A percentile compares a stretch with the other conserved stretches of the same genome.
These are phyloP conservation scores for Carterocephalus palaemon DNA, from an alignment of 2,888 invertebrate species.

Conservation along the genomic window DNA sequence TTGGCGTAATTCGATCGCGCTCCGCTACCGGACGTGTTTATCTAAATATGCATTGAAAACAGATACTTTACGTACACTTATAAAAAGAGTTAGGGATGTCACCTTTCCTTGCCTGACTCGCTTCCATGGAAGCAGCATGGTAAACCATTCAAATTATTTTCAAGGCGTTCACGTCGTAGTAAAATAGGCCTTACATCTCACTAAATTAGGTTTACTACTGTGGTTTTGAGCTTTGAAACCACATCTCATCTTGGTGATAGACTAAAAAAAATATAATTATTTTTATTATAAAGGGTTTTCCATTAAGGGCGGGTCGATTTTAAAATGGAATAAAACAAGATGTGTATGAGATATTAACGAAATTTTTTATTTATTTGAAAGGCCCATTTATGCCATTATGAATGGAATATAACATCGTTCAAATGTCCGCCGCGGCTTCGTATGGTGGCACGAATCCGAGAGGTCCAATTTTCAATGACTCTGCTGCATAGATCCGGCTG, in stretches of 20 bases:
- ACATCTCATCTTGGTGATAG: no score
- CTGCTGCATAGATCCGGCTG: constrained; percentile 26
- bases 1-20: constrained; percentile 38
- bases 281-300: no score
- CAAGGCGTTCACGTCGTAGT: no score
- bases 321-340: constrained; percentile 6
- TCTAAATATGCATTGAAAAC: constrained; percentile 37
- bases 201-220: no score
- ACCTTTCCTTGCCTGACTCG: no score
- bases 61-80: constrained; percentile 18
- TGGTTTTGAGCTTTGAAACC: no score
- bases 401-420: constrained; percentile 2
- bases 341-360: constrained; percentile 4
- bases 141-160: no score
- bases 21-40: constrained; percentile 42
- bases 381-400: neutral
- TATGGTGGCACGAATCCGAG: neutral
- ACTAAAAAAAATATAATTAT: no score
- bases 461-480: constrained; percentile 12
- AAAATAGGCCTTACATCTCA: no score
- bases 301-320: constrained; percentile 7
- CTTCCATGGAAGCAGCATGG: no score
- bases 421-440: neutral
- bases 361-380: neutral
- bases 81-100: neutral